Evolutionary conservation across 2,113 vertebrate species (phyloP).

Genomic region (Loxodonta africana): DNA sequence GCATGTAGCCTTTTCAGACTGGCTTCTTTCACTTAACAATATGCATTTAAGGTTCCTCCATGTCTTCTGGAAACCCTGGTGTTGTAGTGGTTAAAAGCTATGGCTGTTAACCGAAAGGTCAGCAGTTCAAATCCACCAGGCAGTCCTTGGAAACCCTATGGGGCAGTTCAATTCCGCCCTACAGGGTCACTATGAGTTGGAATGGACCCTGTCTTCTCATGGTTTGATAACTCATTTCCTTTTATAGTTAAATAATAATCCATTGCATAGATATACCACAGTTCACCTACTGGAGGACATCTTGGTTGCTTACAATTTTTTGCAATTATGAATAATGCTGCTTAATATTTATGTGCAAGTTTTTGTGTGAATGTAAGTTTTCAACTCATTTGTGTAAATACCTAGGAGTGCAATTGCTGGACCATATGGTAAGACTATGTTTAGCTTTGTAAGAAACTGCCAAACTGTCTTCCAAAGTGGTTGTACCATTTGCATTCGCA

Average conservation of each 20-base stretch:
- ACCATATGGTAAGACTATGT: no score
- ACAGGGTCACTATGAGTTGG: no score
- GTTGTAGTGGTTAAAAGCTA: no score
- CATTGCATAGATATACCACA: neutral
- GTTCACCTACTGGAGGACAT: neutral
- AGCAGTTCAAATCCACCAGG: no score
- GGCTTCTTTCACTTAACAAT: neutral
- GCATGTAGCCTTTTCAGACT: neutral
- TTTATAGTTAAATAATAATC: neutral
- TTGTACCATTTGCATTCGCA: neutral
- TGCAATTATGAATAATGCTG: neutral
- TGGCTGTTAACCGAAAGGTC: no score
- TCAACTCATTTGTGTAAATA: neutral
- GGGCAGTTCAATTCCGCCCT: no score
- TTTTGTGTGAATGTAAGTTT: neutral
- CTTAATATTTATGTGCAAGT: neutral
- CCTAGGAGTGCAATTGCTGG: neutral
- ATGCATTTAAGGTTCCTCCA: neutral
- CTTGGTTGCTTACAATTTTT: neutral
- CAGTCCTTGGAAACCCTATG: no score
- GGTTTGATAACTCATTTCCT: neutral
- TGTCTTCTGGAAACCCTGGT: neutral
- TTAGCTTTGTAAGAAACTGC: no score
- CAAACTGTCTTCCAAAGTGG: neutral
- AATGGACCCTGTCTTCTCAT: neutral